Base-by-base conservation (phyloP, 2,888 invertebrate species). In the Phortica magna region DNA sequence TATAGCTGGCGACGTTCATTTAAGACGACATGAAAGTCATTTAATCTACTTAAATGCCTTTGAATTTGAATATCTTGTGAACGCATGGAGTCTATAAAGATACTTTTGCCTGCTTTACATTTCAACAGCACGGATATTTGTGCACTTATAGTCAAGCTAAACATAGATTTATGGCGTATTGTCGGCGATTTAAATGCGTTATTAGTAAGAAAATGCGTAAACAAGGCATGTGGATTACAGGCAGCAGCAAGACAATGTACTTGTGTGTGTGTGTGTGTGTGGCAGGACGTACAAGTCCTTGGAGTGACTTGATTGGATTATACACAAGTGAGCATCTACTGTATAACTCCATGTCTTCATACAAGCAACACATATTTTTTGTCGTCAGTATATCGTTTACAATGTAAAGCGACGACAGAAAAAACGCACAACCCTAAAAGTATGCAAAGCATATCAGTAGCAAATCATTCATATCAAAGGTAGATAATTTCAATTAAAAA, bases 11-110 rank as follows among this genome's bases (percentile, higher is more conserved):
- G 61, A 59, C 88, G 85, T 86, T 88, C 88, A 86, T 86, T 86
- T 88, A 80, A 77, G 78, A 83, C 83, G 81, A 83, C 88, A 84
- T 88, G 78, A 84, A 83, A 87, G 86, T 84, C 87, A 83, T 83
- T 88, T 86, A 86, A 86, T 86, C 86, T 85, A 85, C 88, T 86
- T 86, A 88, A 86, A 88, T 88, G 88, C 82, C 88, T 86, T 86
- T 86, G 87, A 85, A 82, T 84, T 83, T 83, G 61, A 78, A 77
- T 79, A 67, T 78, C 75, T 61, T 55, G 6, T 61, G 22, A 41
- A 12, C 53, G 22, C 53, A 17, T 43, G 17, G 17, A 70, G 17
- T 17, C 42, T 68, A 43, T 48, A 68, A 5, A 68, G 48, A 68
- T 31, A 43, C 31, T 12, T 65, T 65, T 31, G 64, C 22, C 14